phyloP scores from a whole-genome alignment of 2,888 invertebrate genomes.

The Ashinkailepas kermadecensis region DNA sequence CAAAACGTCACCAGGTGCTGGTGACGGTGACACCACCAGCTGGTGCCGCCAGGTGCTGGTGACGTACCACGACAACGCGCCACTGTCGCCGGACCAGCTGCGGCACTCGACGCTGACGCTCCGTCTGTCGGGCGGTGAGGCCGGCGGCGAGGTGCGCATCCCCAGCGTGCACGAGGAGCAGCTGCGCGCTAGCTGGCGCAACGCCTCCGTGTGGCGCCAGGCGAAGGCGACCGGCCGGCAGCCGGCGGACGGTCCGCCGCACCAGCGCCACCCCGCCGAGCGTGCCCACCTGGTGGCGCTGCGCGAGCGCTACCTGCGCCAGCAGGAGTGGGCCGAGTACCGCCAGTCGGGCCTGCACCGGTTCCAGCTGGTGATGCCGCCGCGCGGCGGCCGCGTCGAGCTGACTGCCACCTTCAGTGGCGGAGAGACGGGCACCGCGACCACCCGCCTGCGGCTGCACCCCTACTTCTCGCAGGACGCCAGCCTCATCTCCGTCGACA shows the following conservation, averaged over 20 bases:
- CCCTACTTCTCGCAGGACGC: background rate
- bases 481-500: background rate
- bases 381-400: slow-evolving; percentile 15
- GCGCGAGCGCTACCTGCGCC: slow-evolving; percentile 8
- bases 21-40: slow-evolving; percentile 50
- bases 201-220: background rate
- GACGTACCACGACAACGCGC: slow-evolving; percentile 84
- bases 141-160: background rate
- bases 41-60: slow-evolving; percentile 61
- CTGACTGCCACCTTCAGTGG: slow-evolving; percentile 26
- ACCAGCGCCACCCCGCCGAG: background rate
- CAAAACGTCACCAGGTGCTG: too few relatives aligned
- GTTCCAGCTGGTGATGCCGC: slow-evolving; percentile 25
- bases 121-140: background rate
- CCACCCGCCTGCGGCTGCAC: background rate
- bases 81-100: slow-evolving; percentile 57
- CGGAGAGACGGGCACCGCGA: slow-evolving; percentile 14
- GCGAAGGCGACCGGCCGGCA: background rate
- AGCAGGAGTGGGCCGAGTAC: slow-evolving; percentile 29
- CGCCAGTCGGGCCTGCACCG: slow-evolving; percentile 26
- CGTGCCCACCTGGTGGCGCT: background rate
- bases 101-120: slow-evolving; percentile 59
- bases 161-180: slow-evolving; percentile 22
- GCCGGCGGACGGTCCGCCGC: background rate
- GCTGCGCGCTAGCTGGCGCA: slow-evolving; percentile 24